These are phyloP conservation scores for Tinamus guttatus DNA, from an alignment of 2,113 vertebrate genomes.

Conservation along the genomic window DNA sequence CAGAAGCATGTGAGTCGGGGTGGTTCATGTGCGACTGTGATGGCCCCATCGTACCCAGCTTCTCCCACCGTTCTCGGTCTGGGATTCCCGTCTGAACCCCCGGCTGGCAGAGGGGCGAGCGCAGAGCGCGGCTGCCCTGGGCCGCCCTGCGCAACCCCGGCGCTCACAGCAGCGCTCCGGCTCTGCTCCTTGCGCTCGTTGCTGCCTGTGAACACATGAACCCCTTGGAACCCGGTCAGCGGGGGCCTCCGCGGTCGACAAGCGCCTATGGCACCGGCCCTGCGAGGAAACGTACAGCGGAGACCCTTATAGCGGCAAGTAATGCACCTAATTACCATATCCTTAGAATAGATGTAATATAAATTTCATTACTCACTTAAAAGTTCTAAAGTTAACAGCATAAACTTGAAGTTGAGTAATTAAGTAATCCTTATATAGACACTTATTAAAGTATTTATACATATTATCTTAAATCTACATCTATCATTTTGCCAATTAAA, in stretches of 20 bases:
- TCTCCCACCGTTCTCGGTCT: fast-evolving
- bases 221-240: too few relatives aligned
- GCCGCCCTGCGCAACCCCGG: too few relatives aligned
- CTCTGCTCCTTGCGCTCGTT: too few relatives aligned
- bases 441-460: conserved; percentile 92
- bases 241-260: too few relatives aligned
- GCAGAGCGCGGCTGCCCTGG: too few relatives aligned
- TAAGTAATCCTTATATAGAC: conserved; percentile 91
- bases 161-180: too few relatives aligned
- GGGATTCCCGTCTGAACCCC: neutral
- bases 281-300: conserved; percentile 17
- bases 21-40: fast-evolving
- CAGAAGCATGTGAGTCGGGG: too few relatives aligned
- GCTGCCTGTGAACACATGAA: too few relatives aligned
- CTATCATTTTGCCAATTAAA: conserved; percentile 93
- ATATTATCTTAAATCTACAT: conserved; percentile 92
- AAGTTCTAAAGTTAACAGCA: conserved; percentile 89
- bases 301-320: conserved; percentile 62
- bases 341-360: conserved; percentile 82
- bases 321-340: conserved; percentile 80
- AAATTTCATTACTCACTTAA: conserved; percentile 87
- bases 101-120: too few relatives aligned
- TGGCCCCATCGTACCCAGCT: fast-evolving
- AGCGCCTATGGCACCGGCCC: too few relatives aligned
- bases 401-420: conserved; percentile 89